Evolutionary conservation across 92 coral and sea anemone genomes (phyloP).

Genomic region (Zoanthus sociatus): DNA sequence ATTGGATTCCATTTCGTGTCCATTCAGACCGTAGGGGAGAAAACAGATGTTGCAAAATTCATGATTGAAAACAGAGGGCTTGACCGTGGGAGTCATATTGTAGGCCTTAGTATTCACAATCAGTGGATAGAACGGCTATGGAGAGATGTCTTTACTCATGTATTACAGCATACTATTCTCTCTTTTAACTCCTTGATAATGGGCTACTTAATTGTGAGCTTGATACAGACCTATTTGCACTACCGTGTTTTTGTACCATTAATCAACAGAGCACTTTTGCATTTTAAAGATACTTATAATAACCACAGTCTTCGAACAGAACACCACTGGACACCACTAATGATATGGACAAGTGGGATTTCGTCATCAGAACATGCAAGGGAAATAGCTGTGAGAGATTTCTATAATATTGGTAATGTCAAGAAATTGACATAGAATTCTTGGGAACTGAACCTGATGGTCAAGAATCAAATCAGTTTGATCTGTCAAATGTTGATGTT

Average conservation of each 20-base stretch:
- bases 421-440: background rate
- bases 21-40: slow-evolving; percentile 62
- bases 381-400: slow-evolving; percentile 48
- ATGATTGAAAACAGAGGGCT: slow-evolving; percentile 40
- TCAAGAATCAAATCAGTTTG: slow-evolving; percentile 17
- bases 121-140: slow-evolving; percentile 57
- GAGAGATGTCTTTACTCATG: slow-evolving; percentile 51
- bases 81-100: slow-evolving; percentile 28
- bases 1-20: slow-evolving; percentile 54
- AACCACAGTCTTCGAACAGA: slow-evolving; percentile 51
- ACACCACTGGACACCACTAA: slow-evolving; percentile 58
- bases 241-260: slow-evolving; percentile 55
- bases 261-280: slow-evolving; percentile 51
- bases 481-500: background rate
- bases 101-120: slow-evolving; percentile 45
- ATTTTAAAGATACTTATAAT: slow-evolving; percentile 48
- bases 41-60: slow-evolving; percentile 48
- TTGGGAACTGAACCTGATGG: background rate
- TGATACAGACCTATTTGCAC: slow-evolving; percentile 51
- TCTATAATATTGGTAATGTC: slow-evolving; percentile 31
- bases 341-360: slow-evolving; percentile 63
- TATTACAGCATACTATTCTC: slow-evolving; percentile 37
- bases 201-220: background rate
- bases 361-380: slow-evolving; percentile 18
- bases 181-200: slow-evolving; percentile 58